A percentile compares a stretch with the other conserved stretches of the same genome.
Evolutionary conservation across 2,888 invertebrate species (phyloP).

Genomic region (Eurytoma californica): DNA sequence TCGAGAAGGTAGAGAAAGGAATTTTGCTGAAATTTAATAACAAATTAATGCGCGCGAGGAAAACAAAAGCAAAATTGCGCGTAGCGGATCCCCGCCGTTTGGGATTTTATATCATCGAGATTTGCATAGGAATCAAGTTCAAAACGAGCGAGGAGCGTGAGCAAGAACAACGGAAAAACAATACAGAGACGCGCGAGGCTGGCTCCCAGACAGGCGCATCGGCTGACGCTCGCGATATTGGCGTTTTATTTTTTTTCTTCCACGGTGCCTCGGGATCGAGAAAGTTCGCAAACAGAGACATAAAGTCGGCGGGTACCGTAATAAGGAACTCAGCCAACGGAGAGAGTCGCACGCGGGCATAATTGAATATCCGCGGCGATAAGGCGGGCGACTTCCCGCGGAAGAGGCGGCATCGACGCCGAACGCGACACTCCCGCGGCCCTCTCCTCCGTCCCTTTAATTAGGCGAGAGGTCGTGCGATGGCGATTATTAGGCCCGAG

Average conservation of each 20-base stretch:
- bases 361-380: conserved; percentile 1
- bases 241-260: conserved; percentile 21
- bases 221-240: background rate
- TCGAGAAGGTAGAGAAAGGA: no score
- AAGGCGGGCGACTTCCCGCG: background rate
- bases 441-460: conserved; percentile 7
- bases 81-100: background rate
- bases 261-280: background rate
- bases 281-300: conserved; percentile 27
- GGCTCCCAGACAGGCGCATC: background rate
- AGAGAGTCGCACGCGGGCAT: background rate
- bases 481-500: conserved; percentile 16
- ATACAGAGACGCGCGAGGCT: conserved; percentile 5
- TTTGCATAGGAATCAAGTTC: conserved; percentile 30
- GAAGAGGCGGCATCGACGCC: conserved; percentile 5
- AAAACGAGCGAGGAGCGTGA: background rate
- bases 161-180: conserved; percentile 15
- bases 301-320: conserved; percentile 9
- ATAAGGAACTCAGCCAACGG: background rate
- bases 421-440: background rate
- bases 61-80: background rate
- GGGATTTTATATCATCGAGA: conserved; percentile 9
- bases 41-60: no score
- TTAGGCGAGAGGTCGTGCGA: conserved; percentile 7
- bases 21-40: no score